phyloP scores from a whole-genome alignment of 2,113 vertebrate genomes.

The Aspidoscelis tigris region DNA sequence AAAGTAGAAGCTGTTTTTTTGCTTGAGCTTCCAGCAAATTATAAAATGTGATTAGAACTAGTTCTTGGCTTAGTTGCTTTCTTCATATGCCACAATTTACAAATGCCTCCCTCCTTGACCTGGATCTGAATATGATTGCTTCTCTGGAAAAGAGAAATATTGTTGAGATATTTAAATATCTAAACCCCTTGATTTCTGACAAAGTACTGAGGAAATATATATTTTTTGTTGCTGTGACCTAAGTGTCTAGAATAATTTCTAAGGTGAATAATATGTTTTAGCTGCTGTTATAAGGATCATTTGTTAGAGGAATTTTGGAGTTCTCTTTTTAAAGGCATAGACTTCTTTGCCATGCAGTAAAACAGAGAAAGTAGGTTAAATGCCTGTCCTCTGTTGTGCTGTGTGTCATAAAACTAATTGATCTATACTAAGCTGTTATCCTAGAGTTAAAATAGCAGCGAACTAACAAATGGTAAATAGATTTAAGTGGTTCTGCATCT shows the following conservation, averaged over 20 bases:
- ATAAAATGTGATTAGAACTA: no score
- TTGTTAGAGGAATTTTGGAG: conserved; percentile 21
- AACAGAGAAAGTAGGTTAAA: not conserved
- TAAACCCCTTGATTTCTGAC: not conserved
- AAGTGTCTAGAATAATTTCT: not conserved
- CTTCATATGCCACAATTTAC: not conserved
- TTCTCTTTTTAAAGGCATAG: conserved; percentile 32
- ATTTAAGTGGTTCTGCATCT: not conserved
- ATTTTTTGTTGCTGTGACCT: not conserved
- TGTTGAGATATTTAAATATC: not conserved
- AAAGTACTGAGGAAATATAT: not conserved
- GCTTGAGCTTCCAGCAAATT: no score
- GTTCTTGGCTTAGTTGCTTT: no score
- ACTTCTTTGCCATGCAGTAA: not conserved
- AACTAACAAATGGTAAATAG: not conserved
- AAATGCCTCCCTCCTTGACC: not conserved
- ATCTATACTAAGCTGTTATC: not conserved
- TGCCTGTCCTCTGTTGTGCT: not conserved
- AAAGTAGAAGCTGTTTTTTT: not conserved
- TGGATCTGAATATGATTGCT: not conserved
- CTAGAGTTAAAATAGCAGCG: conserved; percentile 3
- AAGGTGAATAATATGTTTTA: not conserved
- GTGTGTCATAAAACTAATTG: not conserved
- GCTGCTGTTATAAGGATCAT: conserved; percentile 6
- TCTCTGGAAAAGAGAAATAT: not conserved